Evolutionary conservation across 1,140 invertebrate species (phyloP).

Genomic region (Contarinia nasturtii): DNA sequence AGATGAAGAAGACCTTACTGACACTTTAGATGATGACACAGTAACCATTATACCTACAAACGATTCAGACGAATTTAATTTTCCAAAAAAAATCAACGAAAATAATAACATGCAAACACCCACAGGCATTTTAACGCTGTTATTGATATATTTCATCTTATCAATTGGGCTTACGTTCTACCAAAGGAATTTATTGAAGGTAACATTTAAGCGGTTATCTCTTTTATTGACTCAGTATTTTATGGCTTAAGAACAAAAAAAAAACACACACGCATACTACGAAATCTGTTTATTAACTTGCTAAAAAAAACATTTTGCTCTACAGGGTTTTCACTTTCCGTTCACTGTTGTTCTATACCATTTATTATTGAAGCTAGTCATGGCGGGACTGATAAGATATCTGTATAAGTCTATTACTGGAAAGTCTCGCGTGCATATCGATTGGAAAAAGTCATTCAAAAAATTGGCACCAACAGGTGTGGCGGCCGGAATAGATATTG

Average conservation of each 20-base stretch:
- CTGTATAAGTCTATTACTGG: slow-evolving; percentile 38
- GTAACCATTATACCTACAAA: no score
- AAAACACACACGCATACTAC: neutral
- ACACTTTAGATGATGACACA: no score
- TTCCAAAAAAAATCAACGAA: no score
- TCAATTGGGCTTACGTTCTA: slow-evolving; percentile 95
- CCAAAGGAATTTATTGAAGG: slow-evolving; percentile 79
- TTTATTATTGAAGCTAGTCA: slow-evolving; percentile 61
- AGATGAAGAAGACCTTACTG: no score
- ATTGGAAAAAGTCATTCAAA: slow-evolving; percentile 35
- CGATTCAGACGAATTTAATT: no score
- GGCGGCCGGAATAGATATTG: slow-evolving; percentile 88
- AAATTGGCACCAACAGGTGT: slow-evolving; percentile 61
- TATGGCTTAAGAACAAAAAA: neutral
- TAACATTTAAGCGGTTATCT: slow-evolving; percentile 24
- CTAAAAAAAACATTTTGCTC: slow-evolving; percentile 5
- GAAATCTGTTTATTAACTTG: neutral
- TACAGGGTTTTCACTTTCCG: slow-evolving; percentile 61
- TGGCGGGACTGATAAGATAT: slow-evolving; percentile 44
- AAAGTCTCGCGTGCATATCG: slow-evolving; percentile 38
- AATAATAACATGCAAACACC: neutral
- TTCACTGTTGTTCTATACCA: slow-evolving; percentile 69
- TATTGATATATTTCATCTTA: slow-evolving; percentile 68
- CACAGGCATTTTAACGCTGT: slow-evolving; percentile 22
- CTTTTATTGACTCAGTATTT: neutral